Evolutionary conservation across 2,888 invertebrate genomes (phyloP).

Genomic region (Holacanthella duospinosa): DNA sequence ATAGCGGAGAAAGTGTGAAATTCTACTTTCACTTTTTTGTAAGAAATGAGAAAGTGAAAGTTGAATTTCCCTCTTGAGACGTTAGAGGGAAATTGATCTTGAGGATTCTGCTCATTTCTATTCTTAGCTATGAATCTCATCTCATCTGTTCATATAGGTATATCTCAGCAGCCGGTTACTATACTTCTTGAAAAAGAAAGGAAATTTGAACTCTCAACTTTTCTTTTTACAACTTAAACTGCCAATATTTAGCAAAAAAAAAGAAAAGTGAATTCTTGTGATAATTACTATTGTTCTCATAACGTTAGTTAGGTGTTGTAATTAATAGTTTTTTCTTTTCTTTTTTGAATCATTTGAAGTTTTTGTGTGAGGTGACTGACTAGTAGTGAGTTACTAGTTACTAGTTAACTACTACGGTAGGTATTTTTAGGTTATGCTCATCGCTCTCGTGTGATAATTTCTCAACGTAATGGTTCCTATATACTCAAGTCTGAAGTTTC

Average conservation of each 20-base stretch:
- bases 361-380: too few relatives aligned
- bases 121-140: too few relatives aligned
- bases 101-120: neutral
- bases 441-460: neutral
- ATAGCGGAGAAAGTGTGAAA: constrained; percentile 3
- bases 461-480: neutral
- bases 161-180: neutral
- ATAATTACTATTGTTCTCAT: too few relatives aligned
- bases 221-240: neutral
- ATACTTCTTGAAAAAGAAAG: neutral
- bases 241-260: too few relatives aligned
- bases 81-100: constrained; percentile 4
- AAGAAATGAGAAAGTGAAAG: neutral
- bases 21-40: neutral
- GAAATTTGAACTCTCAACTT: neutral
- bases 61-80: neutral
- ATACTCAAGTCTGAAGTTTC: neutral
- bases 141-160: too few relatives aligned
- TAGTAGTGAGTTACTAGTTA: too few relatives aligned
- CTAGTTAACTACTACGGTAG: too few relatives aligned
- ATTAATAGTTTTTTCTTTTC: too few relatives aligned
- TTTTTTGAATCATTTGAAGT: too few relatives aligned
- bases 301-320: too few relatives aligned
- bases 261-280: too few relatives aligned
- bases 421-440: too few relatives aligned